Base-by-base conservation (phyloP, 2,888 invertebrate species). In the Xanthia icteritia region DNA sequence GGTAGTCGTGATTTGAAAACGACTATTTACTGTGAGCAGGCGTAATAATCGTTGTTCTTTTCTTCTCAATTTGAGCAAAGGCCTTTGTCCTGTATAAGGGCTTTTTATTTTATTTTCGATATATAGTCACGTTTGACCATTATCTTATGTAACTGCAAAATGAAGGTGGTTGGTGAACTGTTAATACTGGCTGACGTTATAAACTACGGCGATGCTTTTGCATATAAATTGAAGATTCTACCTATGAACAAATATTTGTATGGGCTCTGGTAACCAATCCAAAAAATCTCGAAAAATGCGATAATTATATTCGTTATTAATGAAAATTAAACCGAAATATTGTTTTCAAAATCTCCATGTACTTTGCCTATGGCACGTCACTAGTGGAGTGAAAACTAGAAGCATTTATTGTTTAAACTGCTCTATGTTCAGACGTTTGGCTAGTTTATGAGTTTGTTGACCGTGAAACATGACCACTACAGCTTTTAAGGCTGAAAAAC, bases 391-490 rank as follows among this genome's bases (percentile, higher is more conserved):
- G n/a, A 61, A 54, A 65, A 84, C 17, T 36, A 56, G 39, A 36
- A 51, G 23, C 20, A 15, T 60, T 67, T 56, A 82, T 64, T 60
- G 48, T 73, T 58, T 63, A 31, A 51, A 71, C 42, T 68, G 42
- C 31, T n/a, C n/a, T 20, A 15, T 61, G 51, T 31, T 68, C 45
- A 84, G 67, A 73, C 76, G 11, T 61, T 72, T 64, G 27, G 23
- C 13, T 70, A 70, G 54, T 82, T 82, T 68, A 76, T 65, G 77
- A 77, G 83, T 72, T 65, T 23, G 45, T 65, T 61, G 65, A 64
- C 82, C 65, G 4, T 58, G 68, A 61, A 58, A 61, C 60, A 61
- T n/a, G 60, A 63, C 36, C 27, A 73, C 42, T 56, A 65, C 81
- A 51, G 54, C 61, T 82, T 39, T 60, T 27, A 63, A 58, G 64